Conservation (phyloP, 2,888 invertebrate species). For the Stenurella melanura region DNA sequence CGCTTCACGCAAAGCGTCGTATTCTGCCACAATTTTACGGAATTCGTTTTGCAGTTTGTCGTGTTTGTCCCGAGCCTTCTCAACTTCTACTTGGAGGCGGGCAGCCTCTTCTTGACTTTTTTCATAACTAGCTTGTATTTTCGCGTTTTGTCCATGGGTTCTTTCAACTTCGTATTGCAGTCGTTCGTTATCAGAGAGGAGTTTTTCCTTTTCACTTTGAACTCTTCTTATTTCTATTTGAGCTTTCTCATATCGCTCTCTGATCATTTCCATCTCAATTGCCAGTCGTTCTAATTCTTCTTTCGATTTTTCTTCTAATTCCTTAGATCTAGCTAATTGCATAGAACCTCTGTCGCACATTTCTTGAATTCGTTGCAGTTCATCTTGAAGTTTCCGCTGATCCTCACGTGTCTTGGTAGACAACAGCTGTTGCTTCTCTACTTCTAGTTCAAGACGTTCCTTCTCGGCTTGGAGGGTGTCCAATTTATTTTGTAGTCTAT, state of each 20-base stretch:
- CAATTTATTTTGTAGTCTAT: constrained; percentile 90
- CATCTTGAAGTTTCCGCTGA: constrained; percentile 90
- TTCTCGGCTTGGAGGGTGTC: constrained; percentile 92
- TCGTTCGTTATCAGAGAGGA: constrained; percentile 88
- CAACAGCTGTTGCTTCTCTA: constrained; percentile 88
- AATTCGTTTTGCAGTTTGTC: constrained; percentile 89
- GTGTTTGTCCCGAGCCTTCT: constrained; percentile 93
- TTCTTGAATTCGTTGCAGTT: constrained; percentile 89
- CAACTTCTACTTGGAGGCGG: constrained; percentile 88
- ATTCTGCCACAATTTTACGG: constrained; percentile 86
- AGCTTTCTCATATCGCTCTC: constrained; percentile 91
- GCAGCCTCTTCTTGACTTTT: constrained; percentile 93
- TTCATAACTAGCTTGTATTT: constrained; percentile 89
- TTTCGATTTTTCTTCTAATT: constrained; percentile 93
- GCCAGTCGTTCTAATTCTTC: constrained; percentile 86
- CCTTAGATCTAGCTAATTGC: constrained; percentile 88
- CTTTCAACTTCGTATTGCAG: constrained; percentile 91
- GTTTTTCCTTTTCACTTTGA: constrained; percentile 90
- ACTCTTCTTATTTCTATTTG: constrained; percentile 89
- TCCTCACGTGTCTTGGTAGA: constrained; percentile 90
- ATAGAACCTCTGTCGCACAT: constrained; percentile 91
- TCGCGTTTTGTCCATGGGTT: constrained; percentile 89
- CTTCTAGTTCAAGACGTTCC: constrained; percentile 88
- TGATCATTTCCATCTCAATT: constrained; percentile 89
- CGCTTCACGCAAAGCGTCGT: constrained; percentile 87